Evolutionary conservation across 2,888 invertebrate genomes (phyloP).

Genomic region (Frankliniella intonsa): DNA sequence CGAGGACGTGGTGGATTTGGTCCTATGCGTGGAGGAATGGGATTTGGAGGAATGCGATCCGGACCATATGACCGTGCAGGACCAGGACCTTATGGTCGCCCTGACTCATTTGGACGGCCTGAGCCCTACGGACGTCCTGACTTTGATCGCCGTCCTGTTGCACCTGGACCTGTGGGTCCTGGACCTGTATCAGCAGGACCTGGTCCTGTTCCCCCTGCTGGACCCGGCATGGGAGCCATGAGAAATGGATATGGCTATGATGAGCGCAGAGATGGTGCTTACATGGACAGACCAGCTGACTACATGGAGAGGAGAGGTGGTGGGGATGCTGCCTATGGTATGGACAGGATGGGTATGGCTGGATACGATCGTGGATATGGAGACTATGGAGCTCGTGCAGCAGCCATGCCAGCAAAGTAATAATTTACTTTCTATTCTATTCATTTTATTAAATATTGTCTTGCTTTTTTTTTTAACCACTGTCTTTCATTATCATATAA

Average conservation of each 20-base stretch:
- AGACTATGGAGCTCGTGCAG: background rate
- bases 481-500: background rate
- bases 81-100: background rate
- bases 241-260: conserved; percentile 7
- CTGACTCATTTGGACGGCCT: background rate
- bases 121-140: background rate
- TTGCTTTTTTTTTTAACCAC: background rate
- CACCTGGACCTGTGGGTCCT: background rate
- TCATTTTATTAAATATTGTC: background rate
- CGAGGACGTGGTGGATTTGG: conserved; percentile 49
- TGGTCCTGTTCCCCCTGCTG: background rate
- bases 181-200: conserved; percentile 2
- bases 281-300: conserved; percentile 5
- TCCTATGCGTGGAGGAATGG: conserved; percentile 37
- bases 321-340: background rate
- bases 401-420: background rate
- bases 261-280: background rate
- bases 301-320: conserved; percentile 1
- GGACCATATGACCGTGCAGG: conserved; percentile 7
- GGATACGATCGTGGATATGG: background rate
- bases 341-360: conserved; percentile 7
- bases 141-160: background rate
- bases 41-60: conserved; percentile 18
- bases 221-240: background rate
- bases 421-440: background rate